Percentiles rank a stretch among this genome's conserved stretches.
phyloP scores from a whole-genome alignment of 2,113 vertebrate genomes.

The Tachycineta bicolor region DNA sequence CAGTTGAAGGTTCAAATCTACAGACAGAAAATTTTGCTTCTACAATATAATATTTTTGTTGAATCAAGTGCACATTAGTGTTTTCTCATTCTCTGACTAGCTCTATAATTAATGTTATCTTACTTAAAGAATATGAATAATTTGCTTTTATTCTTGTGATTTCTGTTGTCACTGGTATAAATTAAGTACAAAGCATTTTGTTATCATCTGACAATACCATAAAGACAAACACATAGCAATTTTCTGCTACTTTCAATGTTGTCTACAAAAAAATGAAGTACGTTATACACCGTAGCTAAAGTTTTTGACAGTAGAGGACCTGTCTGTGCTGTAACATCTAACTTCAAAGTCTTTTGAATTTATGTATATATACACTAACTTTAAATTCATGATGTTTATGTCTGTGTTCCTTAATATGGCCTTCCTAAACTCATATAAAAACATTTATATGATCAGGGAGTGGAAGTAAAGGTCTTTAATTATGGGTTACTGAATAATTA shows the following conservation, averaged over 20 bases:
- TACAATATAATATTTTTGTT: not conserved
- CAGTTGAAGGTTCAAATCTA: not conserved
- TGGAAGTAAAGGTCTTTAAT: not conserved
- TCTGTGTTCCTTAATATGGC: not conserved
- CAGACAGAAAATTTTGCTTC: not conserved
- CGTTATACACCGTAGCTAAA: not conserved
- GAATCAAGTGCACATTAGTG: not conserved
- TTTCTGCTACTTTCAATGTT: not conserved
- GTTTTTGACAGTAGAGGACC: not conserved
- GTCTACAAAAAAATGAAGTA: not conserved
- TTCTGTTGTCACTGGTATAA: not conserved
- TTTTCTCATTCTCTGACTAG: not conserved
- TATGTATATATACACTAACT: not conserved
- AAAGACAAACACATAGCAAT: not conserved
- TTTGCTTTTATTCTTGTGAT: not conserved
- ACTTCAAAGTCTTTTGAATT: not conserved
- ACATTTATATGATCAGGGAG: not conserved
- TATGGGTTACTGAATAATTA: not conserved
- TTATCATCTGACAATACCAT: not conserved
- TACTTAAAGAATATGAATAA: not conserved
- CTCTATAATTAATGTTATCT: not conserved
- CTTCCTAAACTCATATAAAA: not conserved
- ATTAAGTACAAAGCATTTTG: not conserved
- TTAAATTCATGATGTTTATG: not conserved
- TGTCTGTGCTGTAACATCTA: not conserved